These are phyloP conservation scores for Diorhabda carinulata DNA, from an alignment of 1,140 invertebrate species.

Conservation along the genomic window DNA sequence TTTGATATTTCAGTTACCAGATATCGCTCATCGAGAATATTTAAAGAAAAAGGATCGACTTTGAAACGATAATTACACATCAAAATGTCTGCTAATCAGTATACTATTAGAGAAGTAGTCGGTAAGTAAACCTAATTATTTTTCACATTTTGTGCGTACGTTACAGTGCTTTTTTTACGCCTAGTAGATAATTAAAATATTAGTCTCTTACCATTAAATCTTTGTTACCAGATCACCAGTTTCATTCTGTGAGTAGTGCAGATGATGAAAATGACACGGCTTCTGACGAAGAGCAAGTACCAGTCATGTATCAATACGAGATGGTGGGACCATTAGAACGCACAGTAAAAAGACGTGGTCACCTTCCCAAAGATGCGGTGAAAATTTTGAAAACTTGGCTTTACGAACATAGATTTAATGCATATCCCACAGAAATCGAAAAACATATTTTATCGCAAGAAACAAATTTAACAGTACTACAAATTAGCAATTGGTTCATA, in stretches of 20 bases:
- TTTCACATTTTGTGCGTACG: neutral
- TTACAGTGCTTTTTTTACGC: neutral
- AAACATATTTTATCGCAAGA: constrained; percentile 81
- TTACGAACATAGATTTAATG: constrained; percentile 90
- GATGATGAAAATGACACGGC: constrained; percentile 42
- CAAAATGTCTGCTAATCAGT: constrained; percentile 23
- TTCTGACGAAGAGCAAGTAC: constrained; percentile 40
- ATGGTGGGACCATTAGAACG: constrained; percentile 25
- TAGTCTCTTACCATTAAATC: too few relatives aligned
- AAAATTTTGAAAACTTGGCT: constrained; percentile 90
- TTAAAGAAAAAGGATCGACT: neutral
- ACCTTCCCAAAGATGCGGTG: constrained; percentile 88
- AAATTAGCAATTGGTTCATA: constrained; percentile 86
- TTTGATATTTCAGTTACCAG: neutral
- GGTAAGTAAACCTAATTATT: constrained; percentile 6
- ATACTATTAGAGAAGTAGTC: constrained; percentile 25
- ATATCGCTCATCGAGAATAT: neutral
- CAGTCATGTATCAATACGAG: constrained; percentile 36
- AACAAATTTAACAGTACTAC: constrained; percentile 82
- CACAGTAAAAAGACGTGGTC: constrained; percentile 73
- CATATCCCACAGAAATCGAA: constrained; percentile 92
- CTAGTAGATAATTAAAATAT: too few relatives aligned
- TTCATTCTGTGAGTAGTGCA: constrained; percentile 41
- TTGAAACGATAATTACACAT: neutral
- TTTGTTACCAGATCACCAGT: constrained; percentile 30